A percentile compares a stretch with the other conserved stretches of the same genome.
Conservation (phyloP, 2,797 vertebrate species). For the Cetoscarus ocellatus region DNA sequence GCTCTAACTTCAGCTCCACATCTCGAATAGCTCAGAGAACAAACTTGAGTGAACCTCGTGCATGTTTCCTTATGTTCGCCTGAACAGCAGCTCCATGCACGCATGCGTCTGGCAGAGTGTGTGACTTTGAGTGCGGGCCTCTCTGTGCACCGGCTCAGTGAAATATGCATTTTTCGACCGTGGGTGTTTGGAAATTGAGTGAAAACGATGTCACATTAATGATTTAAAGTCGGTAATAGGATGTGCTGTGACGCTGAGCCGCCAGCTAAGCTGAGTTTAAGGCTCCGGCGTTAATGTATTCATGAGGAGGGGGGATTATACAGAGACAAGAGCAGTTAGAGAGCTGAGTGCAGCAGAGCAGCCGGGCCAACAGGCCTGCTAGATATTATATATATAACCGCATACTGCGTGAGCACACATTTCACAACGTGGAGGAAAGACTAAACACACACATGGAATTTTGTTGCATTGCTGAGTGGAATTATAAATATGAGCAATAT, state of each 20-base stretch:
- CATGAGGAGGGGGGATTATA: constrained; percentile 88
- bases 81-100: neutral
- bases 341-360: constrained; percentile 75
- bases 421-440: constrained; percentile 34
- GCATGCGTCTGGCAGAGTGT: constrained; percentile 9
- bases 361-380: constrained; percentile 76
- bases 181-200: constrained; percentile 87
- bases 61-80: neutral
- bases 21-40: neutral
- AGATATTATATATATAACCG: constrained; percentile 57
- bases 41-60: constrained; percentile 12
- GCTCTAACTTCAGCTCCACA: constrained; percentile 22
- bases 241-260: constrained; percentile 89
- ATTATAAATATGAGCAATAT: constrained; percentile 12
- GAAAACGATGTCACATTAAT: constrained; percentile 89
- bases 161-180: constrained; percentile 76
- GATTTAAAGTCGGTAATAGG: constrained; percentile 90
- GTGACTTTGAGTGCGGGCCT: constrained; percentile 43
- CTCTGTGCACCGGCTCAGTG: constrained; percentile 61
- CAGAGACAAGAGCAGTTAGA: constrained; percentile 76
- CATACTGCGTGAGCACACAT: constrained; percentile 29
- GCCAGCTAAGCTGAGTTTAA: constrained; percentile 86
- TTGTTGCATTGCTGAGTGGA: constrained; percentile 5
- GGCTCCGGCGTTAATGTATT: constrained; percentile 87
- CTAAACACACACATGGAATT: constrained; percentile 20